Evolutionary conservation across 35 echinoderm and acorn worm species (phyloP).

Genomic region (Apostichopus californicus): DNA sequence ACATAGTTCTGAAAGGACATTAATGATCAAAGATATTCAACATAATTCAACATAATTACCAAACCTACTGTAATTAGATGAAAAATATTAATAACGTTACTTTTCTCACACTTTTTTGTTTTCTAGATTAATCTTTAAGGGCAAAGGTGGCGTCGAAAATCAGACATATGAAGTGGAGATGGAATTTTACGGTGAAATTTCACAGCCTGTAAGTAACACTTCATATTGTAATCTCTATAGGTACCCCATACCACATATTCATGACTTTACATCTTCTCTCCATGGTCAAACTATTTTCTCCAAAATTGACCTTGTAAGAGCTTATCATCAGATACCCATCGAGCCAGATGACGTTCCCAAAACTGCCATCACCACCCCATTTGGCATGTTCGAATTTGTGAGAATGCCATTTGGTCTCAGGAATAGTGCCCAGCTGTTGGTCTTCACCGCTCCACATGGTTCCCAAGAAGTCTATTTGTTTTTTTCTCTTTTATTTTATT

Average conservation of each 20-base stretch:
- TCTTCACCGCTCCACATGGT: too few relatives aligned
- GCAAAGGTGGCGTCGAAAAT: slow-evolving; percentile 29
- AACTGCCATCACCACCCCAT: too few relatives aligned
- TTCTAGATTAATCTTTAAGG: slow-evolving; percentile 23
- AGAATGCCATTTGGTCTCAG: too few relatives aligned
- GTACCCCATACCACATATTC: slow-evolving; percentile 58
- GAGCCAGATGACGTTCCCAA: too few relatives aligned
- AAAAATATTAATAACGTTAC: not conserved
- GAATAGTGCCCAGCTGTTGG: too few relatives aligned
- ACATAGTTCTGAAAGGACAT: not conserved
- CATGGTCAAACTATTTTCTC: not conserved
- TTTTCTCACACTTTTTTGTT: not conserved
- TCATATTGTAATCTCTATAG: not conserved
- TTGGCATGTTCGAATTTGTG: too few relatives aligned
- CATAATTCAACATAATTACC: not conserved
- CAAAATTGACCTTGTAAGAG: too few relatives aligned
- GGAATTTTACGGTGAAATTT: slow-evolving; percentile 34
- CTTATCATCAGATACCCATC: too few relatives aligned
- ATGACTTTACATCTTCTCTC: slow-evolving; percentile 52
- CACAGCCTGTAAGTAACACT: not conserved
- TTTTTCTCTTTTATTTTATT: too few relatives aligned
- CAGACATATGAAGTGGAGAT: slow-evolving; percentile 32
- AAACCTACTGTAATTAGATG: not conserved
- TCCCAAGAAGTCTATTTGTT: too few relatives aligned
- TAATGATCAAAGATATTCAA: not conserved